Percentiles rank a stretch among this genome's conserved stretches.
Evolutionary conservation across 2,888 invertebrate genomes (phyloP).

Genomic region (Elysia crispata): DNA sequence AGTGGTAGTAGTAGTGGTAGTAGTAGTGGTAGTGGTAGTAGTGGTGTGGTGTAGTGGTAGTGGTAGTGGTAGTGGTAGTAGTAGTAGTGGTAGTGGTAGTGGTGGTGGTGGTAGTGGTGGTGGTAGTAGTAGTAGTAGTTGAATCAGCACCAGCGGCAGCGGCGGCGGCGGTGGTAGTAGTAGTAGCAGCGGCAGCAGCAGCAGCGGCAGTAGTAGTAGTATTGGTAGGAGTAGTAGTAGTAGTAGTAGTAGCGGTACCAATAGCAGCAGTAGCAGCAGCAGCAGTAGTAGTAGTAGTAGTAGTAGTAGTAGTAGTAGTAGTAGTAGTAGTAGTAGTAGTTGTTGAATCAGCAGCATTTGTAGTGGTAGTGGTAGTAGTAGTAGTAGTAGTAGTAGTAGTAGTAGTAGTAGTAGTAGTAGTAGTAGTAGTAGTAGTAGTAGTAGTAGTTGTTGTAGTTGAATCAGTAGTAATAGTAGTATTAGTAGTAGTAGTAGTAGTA

Average conservation of each 20-base stretch:
- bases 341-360: neutral
- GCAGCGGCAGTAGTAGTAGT: neutral
- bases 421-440: constrained; percentile 9
- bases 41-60: too few relatives aligned
- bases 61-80: neutral
- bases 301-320: neutral
- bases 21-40: neutral
- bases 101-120: too few relatives aligned
- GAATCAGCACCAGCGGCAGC: constrained; percentile 12
- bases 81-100: neutral
- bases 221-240: too few relatives aligned
- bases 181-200: constrained; percentile 11
- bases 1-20: neutral
- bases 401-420: constrained; percentile 4
- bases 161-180: neutral
- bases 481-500: too few relatives aligned
- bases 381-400: constrained; percentile 9
- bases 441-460: too few relatives aligned
- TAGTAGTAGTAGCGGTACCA: too few relatives aligned
- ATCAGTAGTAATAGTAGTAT: too few relatives aligned
- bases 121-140: neutral
- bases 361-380: constrained; percentile 4
- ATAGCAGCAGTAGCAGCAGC: neutral
- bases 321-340: too few relatives aligned
- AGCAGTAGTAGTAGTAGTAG: neutral